Conservation (phyloP, 2,888 invertebrate genomes). For the Eupithecia exiguata region DNA sequence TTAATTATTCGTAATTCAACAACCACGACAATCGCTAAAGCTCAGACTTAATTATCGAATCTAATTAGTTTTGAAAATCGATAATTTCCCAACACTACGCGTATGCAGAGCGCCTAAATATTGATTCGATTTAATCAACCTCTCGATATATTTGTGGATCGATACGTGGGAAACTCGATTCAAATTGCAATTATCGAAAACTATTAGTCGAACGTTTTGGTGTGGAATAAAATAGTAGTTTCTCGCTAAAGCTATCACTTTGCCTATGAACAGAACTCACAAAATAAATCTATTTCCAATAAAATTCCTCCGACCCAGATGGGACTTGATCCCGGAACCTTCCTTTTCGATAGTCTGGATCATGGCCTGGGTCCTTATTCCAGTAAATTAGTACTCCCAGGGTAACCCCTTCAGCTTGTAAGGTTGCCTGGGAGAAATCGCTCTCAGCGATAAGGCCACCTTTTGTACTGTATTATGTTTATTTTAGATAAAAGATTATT, state of each 20-base stretch:
- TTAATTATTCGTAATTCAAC: not conserved
- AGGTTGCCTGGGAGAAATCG: too few relatives aligned
- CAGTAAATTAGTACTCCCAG: too few relatives aligned
- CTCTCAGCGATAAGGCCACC: too few relatives aligned
- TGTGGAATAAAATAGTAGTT: slow-evolving; percentile 13
- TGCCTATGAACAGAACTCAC: not conserved
- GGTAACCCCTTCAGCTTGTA: too few relatives aligned
- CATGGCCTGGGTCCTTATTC: too few relatives aligned
- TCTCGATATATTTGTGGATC: slow-evolving; percentile 61
- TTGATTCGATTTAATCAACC: slow-evolving; percentile 64
- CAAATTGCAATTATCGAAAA: slow-evolving; percentile 63
- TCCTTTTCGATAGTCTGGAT: too few relatives aligned
- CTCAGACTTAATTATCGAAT: not conserved
- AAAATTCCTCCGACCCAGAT: not conserved
- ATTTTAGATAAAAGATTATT: too few relatives aligned
- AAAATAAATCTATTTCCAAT: not conserved
- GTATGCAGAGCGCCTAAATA: slow-evolving; percentile 53
- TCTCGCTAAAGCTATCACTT: not conserved
- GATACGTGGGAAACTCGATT: slow-evolving; percentile 63
- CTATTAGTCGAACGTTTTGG: slow-evolving; percentile 55
- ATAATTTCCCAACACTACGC: slow-evolving; percentile 37
- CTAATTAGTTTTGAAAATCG: slow-evolving; percentile 9
- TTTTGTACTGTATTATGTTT: too few relatives aligned
- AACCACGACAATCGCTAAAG: not conserved
- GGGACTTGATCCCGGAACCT: not conserved